phyloP scores from a whole-genome alignment of 2,113 vertebrate genomes.

The Ellobius talpinus region DNA sequence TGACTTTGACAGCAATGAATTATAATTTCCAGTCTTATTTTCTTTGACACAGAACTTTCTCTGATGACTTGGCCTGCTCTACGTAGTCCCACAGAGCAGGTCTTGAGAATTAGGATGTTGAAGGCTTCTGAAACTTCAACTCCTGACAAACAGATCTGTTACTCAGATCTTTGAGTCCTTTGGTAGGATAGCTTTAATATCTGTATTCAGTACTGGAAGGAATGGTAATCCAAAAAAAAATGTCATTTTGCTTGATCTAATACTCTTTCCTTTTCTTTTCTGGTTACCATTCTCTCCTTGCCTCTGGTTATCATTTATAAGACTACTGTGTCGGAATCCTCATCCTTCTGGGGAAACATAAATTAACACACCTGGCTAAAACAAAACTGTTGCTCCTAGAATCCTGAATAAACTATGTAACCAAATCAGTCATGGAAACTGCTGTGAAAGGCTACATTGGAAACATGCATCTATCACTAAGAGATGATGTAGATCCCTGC shows the following conservation, averaged over 20 bases:
- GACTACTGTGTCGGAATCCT: background rate
- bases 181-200: background rate
- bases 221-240: background rate
- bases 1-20: background rate
- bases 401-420: background rate
- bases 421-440: background rate
- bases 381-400: conserved; percentile 29
- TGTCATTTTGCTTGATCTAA: conserved; percentile 32
- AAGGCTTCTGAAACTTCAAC: background rate
- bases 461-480: background rate
- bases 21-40: background rate
- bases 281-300: background rate
- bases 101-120: background rate
- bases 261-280: background rate
- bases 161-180: background rate
- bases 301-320: background rate
- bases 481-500: background rate
- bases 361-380: background rate
- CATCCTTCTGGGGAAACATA: conserved; percentile 3
- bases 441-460: conserved; percentile 7
- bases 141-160: background rate
- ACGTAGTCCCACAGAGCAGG: background rate
- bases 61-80: background rate
- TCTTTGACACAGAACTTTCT: conserved; percentile 43
- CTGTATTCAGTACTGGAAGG: background rate